Conservation (phyloP, 2,888 invertebrate genomes). For the Xylota sylvarum region DNA sequence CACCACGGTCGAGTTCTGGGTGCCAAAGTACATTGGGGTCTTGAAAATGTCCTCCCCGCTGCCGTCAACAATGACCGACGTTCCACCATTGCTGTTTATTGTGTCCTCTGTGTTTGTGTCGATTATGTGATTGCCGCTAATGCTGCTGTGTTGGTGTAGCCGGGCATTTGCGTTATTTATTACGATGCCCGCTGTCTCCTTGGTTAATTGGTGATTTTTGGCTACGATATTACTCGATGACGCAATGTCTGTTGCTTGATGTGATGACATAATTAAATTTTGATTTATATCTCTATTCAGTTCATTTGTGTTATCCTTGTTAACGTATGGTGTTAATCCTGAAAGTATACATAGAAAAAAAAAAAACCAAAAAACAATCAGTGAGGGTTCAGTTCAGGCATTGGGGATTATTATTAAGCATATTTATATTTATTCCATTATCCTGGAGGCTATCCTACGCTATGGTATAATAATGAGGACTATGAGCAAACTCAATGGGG, state of each 20-base stretch:
- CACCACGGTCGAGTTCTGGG: constrained; percentile 92
- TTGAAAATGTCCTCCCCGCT: constrained; percentile 84
- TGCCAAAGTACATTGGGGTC: constrained; percentile 92
- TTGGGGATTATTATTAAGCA: constrained; percentile 18
- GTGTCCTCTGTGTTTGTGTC: constrained; percentile 78
- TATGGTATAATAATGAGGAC: constrained; percentile 26
- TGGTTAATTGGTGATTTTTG: constrained; percentile 79
- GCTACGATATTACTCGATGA: constrained; percentile 76
- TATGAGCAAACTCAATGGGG: constrained; percentile 38
- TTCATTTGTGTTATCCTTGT: constrained; percentile 79
- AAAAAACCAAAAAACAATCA: constrained; percentile 8
- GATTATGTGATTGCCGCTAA: constrained; percentile 69
- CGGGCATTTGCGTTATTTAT: constrained; percentile 67
- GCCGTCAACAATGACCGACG: constrained; percentile 79
- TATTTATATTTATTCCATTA: constrained; percentile 48
- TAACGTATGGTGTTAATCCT: constrained; percentile 80
- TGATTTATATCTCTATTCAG: constrained; percentile 83
- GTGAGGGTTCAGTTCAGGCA: constrained; percentile 1
- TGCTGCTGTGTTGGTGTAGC: constrained; percentile 57
- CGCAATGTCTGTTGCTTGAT: constrained; percentile 78
- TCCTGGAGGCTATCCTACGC: neutral
- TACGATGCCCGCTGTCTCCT: constrained; percentile 80
- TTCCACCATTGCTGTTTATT: constrained; percentile 74
- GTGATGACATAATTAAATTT: constrained; percentile 84
- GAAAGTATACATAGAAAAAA: constrained; percentile 58